Evolutionary conservation across 2,113 vertebrate genomes (phyloP).

Genomic region (Ovis aries): DNA sequence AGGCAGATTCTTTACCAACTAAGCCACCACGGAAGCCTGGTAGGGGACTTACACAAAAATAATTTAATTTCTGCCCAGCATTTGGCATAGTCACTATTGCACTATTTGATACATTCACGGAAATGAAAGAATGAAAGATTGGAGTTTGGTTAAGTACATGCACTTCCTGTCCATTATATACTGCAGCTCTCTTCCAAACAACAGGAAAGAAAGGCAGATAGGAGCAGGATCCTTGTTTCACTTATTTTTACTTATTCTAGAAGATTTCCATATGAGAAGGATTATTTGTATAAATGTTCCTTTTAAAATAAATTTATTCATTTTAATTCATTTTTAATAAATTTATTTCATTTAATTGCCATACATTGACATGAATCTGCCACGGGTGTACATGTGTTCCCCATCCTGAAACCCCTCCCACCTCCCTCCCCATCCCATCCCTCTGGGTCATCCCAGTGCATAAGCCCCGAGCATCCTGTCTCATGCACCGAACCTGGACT

Average conservation of each 20-base stretch:
- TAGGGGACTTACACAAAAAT: neutral
- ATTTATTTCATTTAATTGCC: neutral
- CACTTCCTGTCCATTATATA: neutral
- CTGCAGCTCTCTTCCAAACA: neutral
- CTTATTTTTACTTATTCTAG: neutral
- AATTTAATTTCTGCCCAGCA: neutral
- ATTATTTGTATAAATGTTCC: neutral
- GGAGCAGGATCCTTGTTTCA: neutral
- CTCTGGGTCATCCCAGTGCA: neutral
- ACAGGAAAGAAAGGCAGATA: neutral
- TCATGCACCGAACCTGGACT: neutral
- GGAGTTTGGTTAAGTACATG: neutral
- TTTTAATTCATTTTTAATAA: neutral
- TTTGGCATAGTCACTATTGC: neutral
- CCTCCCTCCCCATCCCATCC: neutral
- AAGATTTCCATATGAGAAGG: neutral
- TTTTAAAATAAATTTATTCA: neutral
- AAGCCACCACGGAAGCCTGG: neutral
- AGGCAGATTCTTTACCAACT: neutral
- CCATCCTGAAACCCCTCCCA: neutral
- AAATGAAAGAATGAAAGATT: neutral
- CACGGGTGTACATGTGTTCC: neutral
- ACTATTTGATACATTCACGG: neutral
- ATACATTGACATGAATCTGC: neutral
- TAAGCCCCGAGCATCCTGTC: neutral